Evolutionary conservation across 2,113 vertebrate genomes (phyloP).

Genomic region (Cheilinus undulatus): DNA sequence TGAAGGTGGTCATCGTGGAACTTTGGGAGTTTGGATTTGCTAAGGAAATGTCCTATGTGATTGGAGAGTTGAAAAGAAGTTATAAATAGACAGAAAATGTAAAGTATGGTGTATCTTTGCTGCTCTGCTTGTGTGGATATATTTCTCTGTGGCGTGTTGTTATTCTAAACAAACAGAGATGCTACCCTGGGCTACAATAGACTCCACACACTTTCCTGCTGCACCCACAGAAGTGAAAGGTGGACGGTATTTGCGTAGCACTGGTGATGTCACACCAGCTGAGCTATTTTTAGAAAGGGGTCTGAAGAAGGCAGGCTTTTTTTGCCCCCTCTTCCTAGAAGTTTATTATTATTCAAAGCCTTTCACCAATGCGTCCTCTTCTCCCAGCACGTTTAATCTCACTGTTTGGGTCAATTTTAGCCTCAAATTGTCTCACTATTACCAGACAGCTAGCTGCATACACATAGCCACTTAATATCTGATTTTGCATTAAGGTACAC

Average conservation of each 20-base stretch:
- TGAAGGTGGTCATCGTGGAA: neutral
- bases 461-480: neutral
- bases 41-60: neutral
- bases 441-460: neutral
- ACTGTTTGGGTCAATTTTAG: constrained; percentile 35
- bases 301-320: constrained; percentile 43
- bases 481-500: neutral
- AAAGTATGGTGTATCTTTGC: neutral
- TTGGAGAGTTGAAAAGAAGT: neutral
- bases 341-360: constrained; percentile 51
- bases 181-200: constrained; percentile 11
- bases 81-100: too few species aligned
- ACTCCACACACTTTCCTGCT: constrained; percentile 38
- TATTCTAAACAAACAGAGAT: constrained; percentile 12
- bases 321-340: constrained; percentile 18
- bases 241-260: constrained; percentile 56
- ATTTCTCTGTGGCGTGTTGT: neutral
- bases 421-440: constrained; percentile 4
- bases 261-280: constrained; percentile 76
- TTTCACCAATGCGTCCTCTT: constrained; percentile 26
- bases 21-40: neutral
- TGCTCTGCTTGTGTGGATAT: constrained; percentile 3
- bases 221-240: constrained; percentile 53
- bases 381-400: constrained; percentile 28
- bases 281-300: constrained; percentile 77